A percentile compares a stretch with the other conserved stretches of the same genome.
These are phyloP conservation scores for Aphodius granarius DNA, from an alignment of 2,888 invertebrate species.

Conservation along the genomic window DNA sequence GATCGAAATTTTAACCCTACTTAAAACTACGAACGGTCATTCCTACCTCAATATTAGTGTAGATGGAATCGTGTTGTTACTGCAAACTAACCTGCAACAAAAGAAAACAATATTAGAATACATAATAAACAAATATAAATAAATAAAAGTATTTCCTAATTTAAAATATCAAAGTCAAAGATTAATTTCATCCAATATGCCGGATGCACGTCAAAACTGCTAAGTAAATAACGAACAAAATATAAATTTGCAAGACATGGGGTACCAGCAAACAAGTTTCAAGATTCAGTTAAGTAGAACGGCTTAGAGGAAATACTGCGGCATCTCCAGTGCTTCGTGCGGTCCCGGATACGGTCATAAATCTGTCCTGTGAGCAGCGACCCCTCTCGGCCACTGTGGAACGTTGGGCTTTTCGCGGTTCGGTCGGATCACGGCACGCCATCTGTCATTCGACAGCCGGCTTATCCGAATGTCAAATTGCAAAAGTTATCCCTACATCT, in stretches of 20 bases:
- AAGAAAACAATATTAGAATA: neutral
- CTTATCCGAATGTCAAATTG: constrained; percentile 14
- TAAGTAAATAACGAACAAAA: neutral
- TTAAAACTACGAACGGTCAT: no score
- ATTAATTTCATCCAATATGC: neutral
- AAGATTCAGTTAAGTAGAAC: neutral
- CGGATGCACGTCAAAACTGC: neutral
- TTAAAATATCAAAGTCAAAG: neutral
- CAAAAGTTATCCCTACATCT: constrained; percentile 9
- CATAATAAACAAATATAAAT: neutral
- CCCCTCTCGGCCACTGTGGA: neutral
- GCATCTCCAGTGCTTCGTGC: neutral
- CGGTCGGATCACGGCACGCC: constrained; percentile 7
- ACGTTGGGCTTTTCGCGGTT: constrained; percentile 1
- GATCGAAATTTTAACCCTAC: no score
- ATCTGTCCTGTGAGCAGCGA: neutral
- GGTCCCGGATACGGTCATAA: neutral
- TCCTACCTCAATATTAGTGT: no score
- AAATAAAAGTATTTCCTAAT: neutral
- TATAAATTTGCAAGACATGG: neutral
- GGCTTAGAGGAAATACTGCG: neutral
- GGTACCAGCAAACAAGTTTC: neutral
- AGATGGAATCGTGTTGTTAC: neutral
- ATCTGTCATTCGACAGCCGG: constrained; percentile 14
- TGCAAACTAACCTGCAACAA: neutral